Base-by-base conservation (phyloP, 1,140 invertebrate genomes). In the Hesperophylax magnus region DNA sequence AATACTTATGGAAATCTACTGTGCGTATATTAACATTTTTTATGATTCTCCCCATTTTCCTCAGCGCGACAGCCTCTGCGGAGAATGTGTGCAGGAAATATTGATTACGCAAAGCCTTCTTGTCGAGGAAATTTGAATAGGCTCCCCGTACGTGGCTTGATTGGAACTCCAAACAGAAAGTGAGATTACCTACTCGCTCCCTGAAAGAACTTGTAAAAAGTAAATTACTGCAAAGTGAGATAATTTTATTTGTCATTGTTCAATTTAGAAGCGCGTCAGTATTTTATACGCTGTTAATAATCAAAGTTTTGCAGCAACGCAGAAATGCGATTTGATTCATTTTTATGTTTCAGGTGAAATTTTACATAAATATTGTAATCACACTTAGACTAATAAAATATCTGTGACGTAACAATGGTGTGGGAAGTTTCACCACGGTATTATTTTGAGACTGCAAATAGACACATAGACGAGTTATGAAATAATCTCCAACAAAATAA, bases 21-120 rank as follows among this genome's bases (percentile, higher is more conserved):
- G 78, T 72, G 54, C 54, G 69, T 65, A 24, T 54, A 79, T 79
- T 79, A 74, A 79, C 78, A 79, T 79, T 79, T 79, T 67, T 79
- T 71, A 74, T 74, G 67, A 74, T 53, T 8, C 65, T 17, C 17
- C 22, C 77, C 75, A 2, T 77, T 53, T 18, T 53, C 14, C 24
- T 15, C 77, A 58, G 24, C 63, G 34, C 22, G 58, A 78, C 61
- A 65, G 61, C 14, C 47, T 18, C 47, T 39, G 27, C 24, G 54
- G n/a, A 34, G 52, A 75, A 75, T 18, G 31, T 75, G 27, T 58
- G 52, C 18, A 52, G 47, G 78, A 74, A 74, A 79, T 79, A 79
- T 79, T 79, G 78, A 79, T 79, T 67, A 72, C 77, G 18, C 53
- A 20, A 53, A 52, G 39, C 18, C 22, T 67, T 78, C 61, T 67